Evolutionary conservation across 2,888 invertebrate genomes (phyloP).

Genomic region (Nasonovia ribisnigri): DNA sequence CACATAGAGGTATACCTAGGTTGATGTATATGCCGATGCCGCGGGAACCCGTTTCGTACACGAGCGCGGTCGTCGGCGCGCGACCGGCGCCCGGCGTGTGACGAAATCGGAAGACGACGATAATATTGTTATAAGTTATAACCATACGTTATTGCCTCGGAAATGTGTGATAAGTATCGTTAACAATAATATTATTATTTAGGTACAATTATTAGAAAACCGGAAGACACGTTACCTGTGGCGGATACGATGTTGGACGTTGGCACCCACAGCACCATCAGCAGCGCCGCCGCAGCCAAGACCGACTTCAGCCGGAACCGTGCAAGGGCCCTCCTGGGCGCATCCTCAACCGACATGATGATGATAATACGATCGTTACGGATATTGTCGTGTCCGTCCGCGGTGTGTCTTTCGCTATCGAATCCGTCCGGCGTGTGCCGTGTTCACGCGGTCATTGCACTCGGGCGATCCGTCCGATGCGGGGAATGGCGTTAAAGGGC

Average conservation of each 20-base stretch:
- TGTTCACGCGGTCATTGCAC: conserved; percentile 51
- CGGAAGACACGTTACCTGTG: background rate
- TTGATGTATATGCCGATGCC: background rate
- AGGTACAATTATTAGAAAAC: background rate
- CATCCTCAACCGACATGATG: background rate
- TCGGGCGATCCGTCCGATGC: background rate
- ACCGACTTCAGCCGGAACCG: background rate
- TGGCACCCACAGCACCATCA: background rate
- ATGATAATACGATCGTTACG: background rate
- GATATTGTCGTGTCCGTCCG: background rate
- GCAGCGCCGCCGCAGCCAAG: background rate
- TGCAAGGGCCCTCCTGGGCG: background rate
- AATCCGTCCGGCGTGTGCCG: conserved; percentile 4
- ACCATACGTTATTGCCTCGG: no score
- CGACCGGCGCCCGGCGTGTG: background rate
- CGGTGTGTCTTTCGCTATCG: background rate
- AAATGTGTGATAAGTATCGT: no score
- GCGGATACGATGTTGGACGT: conserved; percentile 9
- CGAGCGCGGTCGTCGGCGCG: background rate
- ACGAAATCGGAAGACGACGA: background rate
- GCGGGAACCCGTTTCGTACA: background rate
- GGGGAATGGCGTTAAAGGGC: background rate
- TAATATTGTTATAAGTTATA: no score
- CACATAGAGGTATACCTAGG: background rate
- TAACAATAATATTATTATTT: no score